Base-by-base conservation (phyloP, 1,140 invertebrate species). In the Saccostrea glomerata region DNA sequence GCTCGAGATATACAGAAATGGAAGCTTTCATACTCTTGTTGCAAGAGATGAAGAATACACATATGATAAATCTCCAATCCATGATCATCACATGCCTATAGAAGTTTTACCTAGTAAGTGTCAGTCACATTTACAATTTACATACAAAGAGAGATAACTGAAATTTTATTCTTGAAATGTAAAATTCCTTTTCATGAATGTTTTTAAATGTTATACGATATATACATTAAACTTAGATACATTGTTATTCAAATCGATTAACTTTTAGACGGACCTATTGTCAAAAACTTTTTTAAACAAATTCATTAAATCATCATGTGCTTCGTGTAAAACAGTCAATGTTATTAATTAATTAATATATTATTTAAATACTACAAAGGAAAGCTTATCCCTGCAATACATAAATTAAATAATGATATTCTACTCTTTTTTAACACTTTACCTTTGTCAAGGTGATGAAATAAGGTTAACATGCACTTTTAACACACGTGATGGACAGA, bases 381-480 rank as follows among this genome's bases (percentile, higher is more conserved):
- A 2, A 36, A 36, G 30, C 30, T 36, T 36, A 36, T 36, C 30
- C 30, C 30, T 36, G 2, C 30, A 36, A 36, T 36, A 36, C 30
- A 36, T 36, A 1, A 36, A 36, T 36, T 2, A 36, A 36, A 36
- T 36, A 36, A 36, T 36, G 30, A 36, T 36, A 36, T 36, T 36
- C 1, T 36, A 36, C 30, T 36, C 30, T 36, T 36, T 36, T 36
- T 36, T 36, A 36, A 36, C 30, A 36, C 2, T 36, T 36, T 36
- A 1, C 30, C 2, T 36, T 0, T 2, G 30, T 36, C 30, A 36
- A 93, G 93, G 93, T 58, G 92, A 93, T 63, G 91, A 91, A 82
- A 60, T 93, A 0, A 88, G 84, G 70, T 25, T 93, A 36, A 91
- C 91, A 4, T 93, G 93, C 86, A 88, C 89, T 77, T 93, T 89